Conservation (phyloP, 2,888 invertebrate genomes). For the Leuctra nigra region DNA sequence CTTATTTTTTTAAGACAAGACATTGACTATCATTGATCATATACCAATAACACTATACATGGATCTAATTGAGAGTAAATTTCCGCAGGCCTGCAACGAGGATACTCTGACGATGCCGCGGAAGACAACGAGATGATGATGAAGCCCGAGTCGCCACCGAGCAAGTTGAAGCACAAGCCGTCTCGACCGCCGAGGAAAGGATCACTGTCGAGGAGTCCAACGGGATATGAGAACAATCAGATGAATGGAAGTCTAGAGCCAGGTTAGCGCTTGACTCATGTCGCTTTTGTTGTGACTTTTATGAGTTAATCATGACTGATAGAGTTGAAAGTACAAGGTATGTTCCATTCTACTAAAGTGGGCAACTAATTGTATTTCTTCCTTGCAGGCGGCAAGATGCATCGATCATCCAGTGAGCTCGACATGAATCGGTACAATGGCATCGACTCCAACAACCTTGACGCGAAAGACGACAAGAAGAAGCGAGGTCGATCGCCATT, state of each 20-base stretch:
- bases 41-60: too few relatives aligned
- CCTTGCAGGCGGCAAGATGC: conserved; percentile 43
- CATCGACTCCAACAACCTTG: conserved; percentile 45
- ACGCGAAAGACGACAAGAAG: conserved; percentile 62
- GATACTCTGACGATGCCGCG: conserved; percentile 75
- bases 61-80: too few relatives aligned
- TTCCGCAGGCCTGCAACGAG: conserved; percentile 64
- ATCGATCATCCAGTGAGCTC: conserved; percentile 67
- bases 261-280: conserved; percentile 26
- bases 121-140: conserved; percentile 62
- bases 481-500: conserved; percentile 87
- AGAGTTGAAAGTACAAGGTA: too few relatives aligned
- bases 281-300: neutral
- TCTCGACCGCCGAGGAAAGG: conserved; percentile 69
- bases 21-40: too few relatives aligned
- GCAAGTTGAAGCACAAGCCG: conserved; percentile 44
- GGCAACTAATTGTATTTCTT: conserved; percentile 14
- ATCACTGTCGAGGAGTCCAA: conserved; percentile 52
- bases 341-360: neutral
- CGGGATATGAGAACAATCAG: conserved; percentile 23
- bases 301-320: too few relatives aligned
- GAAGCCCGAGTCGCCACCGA: conserved; percentile 34
- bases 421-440: conserved; percentile 66
- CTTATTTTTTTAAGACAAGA: too few relatives aligned
- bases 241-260: conserved; percentile 32